phyloP scores from a whole-genome alignment of 2,888 invertebrate species.

The Priocnemis perturbator region DNA sequence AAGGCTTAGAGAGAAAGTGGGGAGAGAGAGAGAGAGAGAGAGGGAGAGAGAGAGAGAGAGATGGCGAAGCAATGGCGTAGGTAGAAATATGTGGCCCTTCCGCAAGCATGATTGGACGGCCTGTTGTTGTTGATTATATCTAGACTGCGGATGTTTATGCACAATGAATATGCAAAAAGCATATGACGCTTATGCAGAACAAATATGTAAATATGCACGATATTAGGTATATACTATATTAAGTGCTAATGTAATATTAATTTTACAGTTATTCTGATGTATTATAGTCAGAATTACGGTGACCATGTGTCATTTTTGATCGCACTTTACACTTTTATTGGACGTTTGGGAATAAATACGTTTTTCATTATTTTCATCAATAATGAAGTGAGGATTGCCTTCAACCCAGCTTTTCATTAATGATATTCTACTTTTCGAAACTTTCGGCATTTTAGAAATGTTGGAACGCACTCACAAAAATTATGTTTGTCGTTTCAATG shows the following conservation, averaged over 20 bases:
- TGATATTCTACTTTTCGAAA: conserved; percentile 1
- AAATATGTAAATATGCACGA: too few relatives aligned
- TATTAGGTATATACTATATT: too few relatives aligned
- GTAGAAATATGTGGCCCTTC: too few relatives aligned
- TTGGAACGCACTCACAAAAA: neutral
- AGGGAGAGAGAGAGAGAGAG: neutral
- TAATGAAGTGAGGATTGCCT: conserved; percentile 9
- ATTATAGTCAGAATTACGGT: too few relatives aligned
- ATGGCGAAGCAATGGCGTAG: too few relatives aligned
- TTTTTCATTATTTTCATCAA: conserved; percentile 9
- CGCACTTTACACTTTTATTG: conserved; percentile 9
- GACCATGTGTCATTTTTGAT: conserved; percentile 9
- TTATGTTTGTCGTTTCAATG: neutral
- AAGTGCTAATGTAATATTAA: too few relatives aligned
- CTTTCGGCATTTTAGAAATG: conserved; percentile 6
- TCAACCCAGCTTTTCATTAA: conserved; percentile 10
- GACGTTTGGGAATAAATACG: conserved; percentile 5
- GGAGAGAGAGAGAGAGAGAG: neutral
- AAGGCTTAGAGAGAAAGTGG: neutral
- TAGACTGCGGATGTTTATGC: too few relatives aligned
- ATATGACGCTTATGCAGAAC: too few relatives aligned
- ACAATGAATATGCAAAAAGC: too few relatives aligned
- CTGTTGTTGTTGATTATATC: too few relatives aligned
- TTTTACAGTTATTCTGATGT: too few relatives aligned
- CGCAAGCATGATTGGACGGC: too few relatives aligned